Evolutionary conservation across 2,113 vertebrate species (phyloP), one percentile per base, ranked within the genome.

Genomic region (Pogonocichla stellata): DNA sequence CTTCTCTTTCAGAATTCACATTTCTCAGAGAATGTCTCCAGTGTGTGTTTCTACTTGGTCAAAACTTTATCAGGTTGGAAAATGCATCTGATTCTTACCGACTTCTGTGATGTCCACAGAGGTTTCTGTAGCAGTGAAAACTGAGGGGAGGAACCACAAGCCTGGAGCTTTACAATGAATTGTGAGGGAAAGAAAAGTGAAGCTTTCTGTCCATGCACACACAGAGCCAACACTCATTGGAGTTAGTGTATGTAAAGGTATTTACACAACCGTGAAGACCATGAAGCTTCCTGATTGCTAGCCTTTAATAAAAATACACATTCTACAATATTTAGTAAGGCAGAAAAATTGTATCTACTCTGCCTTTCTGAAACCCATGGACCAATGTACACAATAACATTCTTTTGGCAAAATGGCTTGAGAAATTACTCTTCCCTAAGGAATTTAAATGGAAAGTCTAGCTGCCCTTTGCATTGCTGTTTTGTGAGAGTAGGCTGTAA

Each of bases 391-490:
- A 57, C 38, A 84, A 31, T 79, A 89, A 53, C 69, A 67, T 91
- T 93, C 53, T 60, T 88, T 60, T 86, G 45, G 36, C 56, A 84
- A 91, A 84, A 79, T 34, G 36, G 22, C 73, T 79, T 89, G 77
- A 87, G 77, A 75, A 94, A 61, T 93, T 5, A 79, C 72, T 78
- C 57, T 65, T 92, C 94, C 65, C 92, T 81, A 78, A 95, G 50
- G 89, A 91, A 89, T 95, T 50, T 73, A 67, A 94, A 69, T 92
- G 84, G 82, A 90, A 87, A 73, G 28, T 88, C 54, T 86, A 90
- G 51, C 50, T 66, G 51, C 57, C 61, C 70, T 92, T 61, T 93
- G 38, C 74, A 86, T 83, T 36, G 5, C 61, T 86, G 53, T 90
- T 92, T 89, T 92, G 19, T 88, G 65, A 77, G 82, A 88, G 67